Conservation (phyloP, 2,797 vertebrate species). For the Phoxinus dragarum region DNA sequence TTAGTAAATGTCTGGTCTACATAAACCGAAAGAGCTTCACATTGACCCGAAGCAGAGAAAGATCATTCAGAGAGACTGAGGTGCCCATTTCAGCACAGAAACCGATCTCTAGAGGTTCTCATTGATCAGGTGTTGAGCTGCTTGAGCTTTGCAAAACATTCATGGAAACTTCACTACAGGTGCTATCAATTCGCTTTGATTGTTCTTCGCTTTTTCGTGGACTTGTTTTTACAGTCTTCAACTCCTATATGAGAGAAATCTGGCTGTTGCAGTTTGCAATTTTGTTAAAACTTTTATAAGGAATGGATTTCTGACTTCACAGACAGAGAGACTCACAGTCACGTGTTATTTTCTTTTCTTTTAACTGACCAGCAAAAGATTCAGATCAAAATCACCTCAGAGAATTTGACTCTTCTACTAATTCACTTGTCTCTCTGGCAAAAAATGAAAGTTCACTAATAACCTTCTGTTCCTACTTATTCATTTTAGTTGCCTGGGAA, state of each 20-base stretch:
- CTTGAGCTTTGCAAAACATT: constrained; percentile 42
- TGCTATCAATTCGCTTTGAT: constrained; percentile 15
- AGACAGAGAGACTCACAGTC: background rate
- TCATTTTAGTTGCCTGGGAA: background rate
- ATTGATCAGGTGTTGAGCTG: constrained; percentile 64
- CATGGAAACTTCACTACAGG: constrained; percentile 37
- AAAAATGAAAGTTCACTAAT: constrained; percentile 53
- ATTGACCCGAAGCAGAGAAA: constrained; percentile 53
- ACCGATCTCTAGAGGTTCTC: constrained; percentile 65
- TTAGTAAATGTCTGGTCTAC: constrained; percentile 6
- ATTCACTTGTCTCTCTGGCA: constrained; percentile 61
- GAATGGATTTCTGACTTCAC: constrained; percentile 12
- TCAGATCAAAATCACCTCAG: constrained; percentile 61
- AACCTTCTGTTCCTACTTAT: constrained; percentile 34
- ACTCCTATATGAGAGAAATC: background rate
- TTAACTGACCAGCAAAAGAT: constrained; percentile 30
- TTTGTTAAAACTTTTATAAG: constrained; percentile 14
- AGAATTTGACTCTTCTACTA: constrained; percentile 66
- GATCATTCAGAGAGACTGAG: constrained; percentile 69
- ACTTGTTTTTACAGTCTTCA: constrained; percentile 16
- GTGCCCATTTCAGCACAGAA: constrained; percentile 66
- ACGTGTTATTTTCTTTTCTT: background rate
- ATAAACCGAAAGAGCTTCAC: constrained; percentile 46
- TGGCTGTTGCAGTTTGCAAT: background rate
- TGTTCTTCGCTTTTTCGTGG: background rate